These are phyloP conservation scores for Rana temporaria DNA, from an alignment of 2,113 vertebrate species.

Conservation along the genomic window DNA sequence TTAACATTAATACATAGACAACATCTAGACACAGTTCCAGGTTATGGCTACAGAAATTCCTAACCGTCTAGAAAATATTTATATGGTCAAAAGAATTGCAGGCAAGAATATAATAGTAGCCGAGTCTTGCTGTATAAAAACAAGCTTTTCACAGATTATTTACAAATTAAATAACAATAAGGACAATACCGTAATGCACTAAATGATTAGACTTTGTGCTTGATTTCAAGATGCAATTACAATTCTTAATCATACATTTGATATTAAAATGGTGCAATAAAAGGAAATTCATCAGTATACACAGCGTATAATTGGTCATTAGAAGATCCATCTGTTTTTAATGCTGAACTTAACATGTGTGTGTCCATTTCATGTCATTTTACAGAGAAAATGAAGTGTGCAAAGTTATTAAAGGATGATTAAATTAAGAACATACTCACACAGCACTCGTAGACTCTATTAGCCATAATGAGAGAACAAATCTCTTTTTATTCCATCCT, in stretches of 20 bases:
- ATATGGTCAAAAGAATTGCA: no score
- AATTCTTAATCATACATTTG: conserved; percentile 49
- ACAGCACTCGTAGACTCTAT: conserved; percentile 81
- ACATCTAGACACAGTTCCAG: no score
- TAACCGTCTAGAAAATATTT: no score
- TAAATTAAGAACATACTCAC: conserved; percentile 87
- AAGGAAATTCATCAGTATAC: conserved; percentile 94
- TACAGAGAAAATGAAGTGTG: conserved; percentile 85
- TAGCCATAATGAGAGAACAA: conserved; percentile 84
- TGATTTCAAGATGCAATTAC: not conserved
- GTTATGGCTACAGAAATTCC: no score
- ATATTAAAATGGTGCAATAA: conserved; percentile 82
- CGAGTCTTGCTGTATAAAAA: no score
- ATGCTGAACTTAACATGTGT: conserved; percentile 83
- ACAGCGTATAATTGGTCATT: conserved; percentile 91
- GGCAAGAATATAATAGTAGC: no score
- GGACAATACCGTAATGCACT: not conserved
- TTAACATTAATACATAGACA: no score
- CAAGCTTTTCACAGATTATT: not conserved
- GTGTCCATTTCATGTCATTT: conserved; percentile 86
- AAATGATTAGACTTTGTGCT: not conserved
- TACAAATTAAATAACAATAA: conserved; percentile 40
- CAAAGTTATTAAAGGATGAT: conserved; percentile 85
- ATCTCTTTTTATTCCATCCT: conserved; percentile 77
- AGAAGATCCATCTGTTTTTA: conserved; percentile 90